Conservation (phyloP, 2,113 vertebrate species). For the Gavia stellata region DNA sequence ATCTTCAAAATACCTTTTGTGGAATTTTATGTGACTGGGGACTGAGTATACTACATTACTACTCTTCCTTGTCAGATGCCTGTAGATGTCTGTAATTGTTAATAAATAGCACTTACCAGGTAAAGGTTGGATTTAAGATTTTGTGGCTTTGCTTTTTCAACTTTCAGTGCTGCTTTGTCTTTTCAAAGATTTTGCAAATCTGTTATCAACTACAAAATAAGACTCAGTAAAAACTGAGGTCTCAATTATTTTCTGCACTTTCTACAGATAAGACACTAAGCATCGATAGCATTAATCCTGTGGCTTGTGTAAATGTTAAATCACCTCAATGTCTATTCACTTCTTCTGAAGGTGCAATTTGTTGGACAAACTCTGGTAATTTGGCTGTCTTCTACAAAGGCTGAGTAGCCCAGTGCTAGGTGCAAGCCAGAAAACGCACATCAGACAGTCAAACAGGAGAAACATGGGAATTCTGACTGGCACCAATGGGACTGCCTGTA, state of each 20-base stretch:
- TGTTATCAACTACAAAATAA: background rate
- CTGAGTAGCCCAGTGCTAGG: too few relatives aligned
- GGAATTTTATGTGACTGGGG: background rate
- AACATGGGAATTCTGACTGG: background rate
- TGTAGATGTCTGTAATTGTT: background rate
- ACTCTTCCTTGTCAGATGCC: background rate
- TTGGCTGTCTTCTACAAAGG: background rate
- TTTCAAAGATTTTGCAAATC: background rate
- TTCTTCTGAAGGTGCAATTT: background rate
- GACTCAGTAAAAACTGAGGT: background rate
- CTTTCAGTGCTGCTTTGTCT: background rate
- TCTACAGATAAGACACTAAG: background rate
- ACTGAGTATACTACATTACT: background rate
- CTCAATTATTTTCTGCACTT: background rate
- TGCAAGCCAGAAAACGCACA: background rate
- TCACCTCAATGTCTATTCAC: background rate
- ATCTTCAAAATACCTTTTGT: background rate
- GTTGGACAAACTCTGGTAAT: background rate
- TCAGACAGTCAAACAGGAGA: background rate
- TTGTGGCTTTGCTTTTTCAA: background rate
- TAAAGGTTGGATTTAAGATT: background rate
- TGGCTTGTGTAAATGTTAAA: too few relatives aligned
- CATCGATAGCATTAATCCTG: too few relatives aligned
- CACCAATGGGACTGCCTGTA: background rate
- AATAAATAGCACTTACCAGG: background rate